A percentile compares a stretch with the other conserved stretches of the same genome.
Evolutionary conservation across 2,113 vertebrate genomes (phyloP).

Genomic region (Actenoides lindsayi): DNA sequence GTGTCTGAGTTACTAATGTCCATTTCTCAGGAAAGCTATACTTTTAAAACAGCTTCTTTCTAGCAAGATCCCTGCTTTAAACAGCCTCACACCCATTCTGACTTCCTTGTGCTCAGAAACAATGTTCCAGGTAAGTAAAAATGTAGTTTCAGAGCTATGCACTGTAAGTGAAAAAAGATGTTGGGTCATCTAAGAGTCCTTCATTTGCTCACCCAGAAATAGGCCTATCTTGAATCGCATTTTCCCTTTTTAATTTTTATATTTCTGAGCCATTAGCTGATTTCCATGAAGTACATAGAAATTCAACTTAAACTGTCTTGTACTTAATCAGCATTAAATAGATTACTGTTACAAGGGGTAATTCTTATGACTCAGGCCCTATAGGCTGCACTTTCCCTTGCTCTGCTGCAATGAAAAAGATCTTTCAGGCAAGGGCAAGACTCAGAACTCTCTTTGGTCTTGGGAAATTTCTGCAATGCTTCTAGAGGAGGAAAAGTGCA

Average conservation of each 20-base stretch:
- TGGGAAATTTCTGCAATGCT: not conserved
- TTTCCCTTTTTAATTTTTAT: not conserved
- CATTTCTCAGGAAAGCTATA: not conserved
- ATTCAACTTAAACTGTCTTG: not conserved
- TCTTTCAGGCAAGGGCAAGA: not conserved
- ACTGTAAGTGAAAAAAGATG: not conserved
- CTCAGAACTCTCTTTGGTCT: not conserved
- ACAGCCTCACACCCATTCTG: not conserved
- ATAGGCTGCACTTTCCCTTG: not conserved
- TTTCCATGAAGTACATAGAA: conserved; percentile 3
- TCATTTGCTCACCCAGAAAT: not conserved
- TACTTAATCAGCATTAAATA: conserved; percentile 26
- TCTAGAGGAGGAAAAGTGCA: not conserved
- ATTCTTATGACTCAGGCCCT: not conserved
- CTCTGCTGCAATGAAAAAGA: not conserved
- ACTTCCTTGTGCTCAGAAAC: not conserved
- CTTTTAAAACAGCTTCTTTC: not conserved
- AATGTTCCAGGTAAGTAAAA: not conserved
- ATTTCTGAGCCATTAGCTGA: conserved; percentile 6
- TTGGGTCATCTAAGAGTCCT: not conserved
- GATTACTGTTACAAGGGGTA: not conserved
- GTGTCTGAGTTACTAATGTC: not conserved
- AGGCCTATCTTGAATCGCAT: not conserved
- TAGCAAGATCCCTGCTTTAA: not conserved
- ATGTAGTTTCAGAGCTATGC: not conserved